phyloP scores from a whole-genome alignment of 1,140 invertebrate species.

The Eriocheir sinensis region DNA sequence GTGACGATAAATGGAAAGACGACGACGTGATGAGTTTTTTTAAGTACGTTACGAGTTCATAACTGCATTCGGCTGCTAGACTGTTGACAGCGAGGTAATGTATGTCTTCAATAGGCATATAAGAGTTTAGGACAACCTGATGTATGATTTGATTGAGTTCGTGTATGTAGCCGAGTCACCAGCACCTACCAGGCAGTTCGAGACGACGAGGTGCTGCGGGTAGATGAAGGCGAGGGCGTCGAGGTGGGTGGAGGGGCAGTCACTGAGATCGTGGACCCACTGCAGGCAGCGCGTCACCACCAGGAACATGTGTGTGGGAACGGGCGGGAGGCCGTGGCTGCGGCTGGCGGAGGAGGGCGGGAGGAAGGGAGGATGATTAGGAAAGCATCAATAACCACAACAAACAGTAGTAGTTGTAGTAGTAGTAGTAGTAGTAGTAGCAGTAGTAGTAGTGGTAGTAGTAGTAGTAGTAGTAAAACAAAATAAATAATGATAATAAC shows the following conservation, averaged over 20 bases:
- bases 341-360: background rate
- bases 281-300: conserved; percentile 55
- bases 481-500: too few species aligned
- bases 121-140: too few species aligned
- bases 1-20: too few species aligned
- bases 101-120: too few species aligned
- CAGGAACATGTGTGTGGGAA: conserved; percentile 68
- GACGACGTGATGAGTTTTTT: too few species aligned
- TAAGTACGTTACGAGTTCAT: too few species aligned
- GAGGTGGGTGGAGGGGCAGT: conserved; percentile 49
- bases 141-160: too few species aligned
- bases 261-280: background rate
- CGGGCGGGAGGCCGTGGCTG: background rate
- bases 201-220: conserved; percentile 63
- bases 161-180: too few species aligned
- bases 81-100: too few species aligned
- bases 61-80: too few species aligned
- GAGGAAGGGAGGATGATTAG: background rate
- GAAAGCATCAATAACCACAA: too few species aligned
- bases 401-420: conserved; percentile 58
- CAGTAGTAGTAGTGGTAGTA: background rate
- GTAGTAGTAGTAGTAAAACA: conserved; percentile 18
- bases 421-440: conserved; percentile 35
- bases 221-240: conserved; percentile 68
- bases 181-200: conserved; percentile 69